phyloP scores from a whole-genome alignment of 2,888 invertebrate species.

The Tachina fera region DNA sequence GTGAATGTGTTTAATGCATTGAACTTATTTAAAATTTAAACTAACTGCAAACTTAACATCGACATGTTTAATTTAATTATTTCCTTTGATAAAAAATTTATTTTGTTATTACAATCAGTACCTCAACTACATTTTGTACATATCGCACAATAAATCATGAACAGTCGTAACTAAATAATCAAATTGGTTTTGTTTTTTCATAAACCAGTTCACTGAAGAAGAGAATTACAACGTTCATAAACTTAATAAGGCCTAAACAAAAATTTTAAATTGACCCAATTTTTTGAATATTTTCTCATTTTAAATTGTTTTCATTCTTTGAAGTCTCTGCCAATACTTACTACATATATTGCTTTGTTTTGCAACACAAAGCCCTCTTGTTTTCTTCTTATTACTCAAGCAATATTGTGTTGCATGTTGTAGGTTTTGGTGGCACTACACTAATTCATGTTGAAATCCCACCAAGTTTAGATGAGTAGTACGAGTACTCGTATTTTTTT shows the following conservation, averaged over 20 bases:
- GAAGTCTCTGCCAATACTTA: neutral
- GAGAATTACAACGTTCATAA: no score
- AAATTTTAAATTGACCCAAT: no score
- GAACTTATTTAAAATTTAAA: neutral
- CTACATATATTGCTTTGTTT: neutral
- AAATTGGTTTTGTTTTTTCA: no score
- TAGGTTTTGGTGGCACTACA: constrained; percentile 39
- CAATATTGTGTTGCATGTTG: constrained; percentile 54
- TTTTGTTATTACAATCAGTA: no score
- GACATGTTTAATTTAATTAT: neutral
- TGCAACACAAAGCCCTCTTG: constrained; percentile 46
- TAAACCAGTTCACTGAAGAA: no score
- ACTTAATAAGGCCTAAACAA: no score
- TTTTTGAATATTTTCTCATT: neutral
- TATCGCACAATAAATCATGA: no score
- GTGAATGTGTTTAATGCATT: no score
- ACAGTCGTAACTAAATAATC: no score
- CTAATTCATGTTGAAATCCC: constrained; percentile 34
- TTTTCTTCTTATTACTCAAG: constrained; percentile 46
- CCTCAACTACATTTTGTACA: no score
- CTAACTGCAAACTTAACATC: neutral
- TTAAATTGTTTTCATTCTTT: constrained; percentile 17
- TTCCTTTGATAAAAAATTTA: neutral
- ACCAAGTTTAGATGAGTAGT: neutral
- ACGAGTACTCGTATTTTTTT: neutral